phyloP scores from a whole-genome alignment of 2,797 vertebrate species.

The Moxostoma hubbsi region DNA sequence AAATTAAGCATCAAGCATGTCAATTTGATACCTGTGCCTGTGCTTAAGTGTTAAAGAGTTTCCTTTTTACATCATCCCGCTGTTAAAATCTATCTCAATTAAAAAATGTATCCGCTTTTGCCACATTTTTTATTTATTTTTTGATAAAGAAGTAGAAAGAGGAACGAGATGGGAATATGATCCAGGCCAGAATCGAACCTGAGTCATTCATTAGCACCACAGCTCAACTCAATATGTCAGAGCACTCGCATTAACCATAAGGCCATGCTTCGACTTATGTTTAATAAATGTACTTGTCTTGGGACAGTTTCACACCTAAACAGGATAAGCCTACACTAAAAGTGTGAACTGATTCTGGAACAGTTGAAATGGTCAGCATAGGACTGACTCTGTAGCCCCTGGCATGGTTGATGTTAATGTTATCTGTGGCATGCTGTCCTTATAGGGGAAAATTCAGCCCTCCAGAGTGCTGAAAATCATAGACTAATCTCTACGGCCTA shows the following conservation, averaged over 20 bases:
- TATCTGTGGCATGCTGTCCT: conserved; percentile 42
- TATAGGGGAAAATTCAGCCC: conserved; percentile 17
- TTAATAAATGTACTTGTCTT: no score
- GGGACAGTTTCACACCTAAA: neutral
- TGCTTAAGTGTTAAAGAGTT: neutral
- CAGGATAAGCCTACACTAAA: neutral
- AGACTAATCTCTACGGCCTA: conserved; percentile 40
- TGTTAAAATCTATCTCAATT: conserved; percentile 1
- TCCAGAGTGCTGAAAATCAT: conserved; percentile 55
- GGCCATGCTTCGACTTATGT: no score
- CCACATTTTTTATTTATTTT: no score
- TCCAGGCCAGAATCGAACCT: no score
- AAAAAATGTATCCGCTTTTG: no score
- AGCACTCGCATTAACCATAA: no score
- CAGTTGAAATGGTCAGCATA: conserved; percentile 14
- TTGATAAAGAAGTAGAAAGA: no score
- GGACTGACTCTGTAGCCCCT: conserved; percentile 25
- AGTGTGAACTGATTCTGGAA: conserved; percentile 15
- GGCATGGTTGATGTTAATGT: conserved; percentile 44
- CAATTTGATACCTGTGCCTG: neutral
- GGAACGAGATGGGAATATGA: no score
- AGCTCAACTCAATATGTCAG: no score
- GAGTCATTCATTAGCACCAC: no score
- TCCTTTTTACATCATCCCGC: neutral
- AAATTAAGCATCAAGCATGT: neutral